A percentile compares a stretch with the other conserved stretches of the same genome.
These are phyloP conservation scores for Poecilia wingei DNA, from an alignment of 2,797 vertebrate genomes.

Conservation along the genomic window DNA sequence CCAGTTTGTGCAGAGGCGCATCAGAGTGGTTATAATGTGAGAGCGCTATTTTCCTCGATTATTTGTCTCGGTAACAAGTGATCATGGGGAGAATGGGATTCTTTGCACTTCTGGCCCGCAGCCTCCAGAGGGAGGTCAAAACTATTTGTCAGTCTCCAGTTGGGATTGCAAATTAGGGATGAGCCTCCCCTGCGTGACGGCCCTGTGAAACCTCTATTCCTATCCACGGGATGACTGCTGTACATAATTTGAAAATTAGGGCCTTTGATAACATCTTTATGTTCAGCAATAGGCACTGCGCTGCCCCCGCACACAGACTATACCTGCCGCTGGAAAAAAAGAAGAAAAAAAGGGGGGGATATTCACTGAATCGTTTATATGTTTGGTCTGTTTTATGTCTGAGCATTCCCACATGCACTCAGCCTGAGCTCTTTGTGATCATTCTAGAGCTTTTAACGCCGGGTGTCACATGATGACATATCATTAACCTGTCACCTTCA, in stretches of 20 bases:
- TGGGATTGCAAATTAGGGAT: conserved; percentile 85
- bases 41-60: conserved; percentile 67
- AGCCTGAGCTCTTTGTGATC: background rate
- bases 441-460: conserved; percentile 7
- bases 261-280: conserved; percentile 73
- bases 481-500: background rate
- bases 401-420: background rate
- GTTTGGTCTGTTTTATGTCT: conserved; percentile 1
- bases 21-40: conserved; percentile 57
- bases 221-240: conserved; percentile 73
- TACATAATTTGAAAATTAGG: conserved; percentile 75
- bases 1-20: conserved; percentile 40
- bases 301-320: conserved; percentile 41
- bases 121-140: conserved; percentile 87
- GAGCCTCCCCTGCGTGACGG: conserved; percentile 81
- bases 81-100: conserved; percentile 70
- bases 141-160: conserved; percentile 87
- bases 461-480: background rate
- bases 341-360: background rate
- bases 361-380: conserved; percentile 24
- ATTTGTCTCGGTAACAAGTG: conserved; percentile 77
- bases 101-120: conserved; percentile 76
- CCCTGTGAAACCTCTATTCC: conserved; percentile 71
- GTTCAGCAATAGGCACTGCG: conserved; percentile 56
- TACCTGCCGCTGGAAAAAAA: conserved; percentile 4